Conservation (phyloP, 2,888 invertebrate species). For the Onchidella celtica region DNA sequence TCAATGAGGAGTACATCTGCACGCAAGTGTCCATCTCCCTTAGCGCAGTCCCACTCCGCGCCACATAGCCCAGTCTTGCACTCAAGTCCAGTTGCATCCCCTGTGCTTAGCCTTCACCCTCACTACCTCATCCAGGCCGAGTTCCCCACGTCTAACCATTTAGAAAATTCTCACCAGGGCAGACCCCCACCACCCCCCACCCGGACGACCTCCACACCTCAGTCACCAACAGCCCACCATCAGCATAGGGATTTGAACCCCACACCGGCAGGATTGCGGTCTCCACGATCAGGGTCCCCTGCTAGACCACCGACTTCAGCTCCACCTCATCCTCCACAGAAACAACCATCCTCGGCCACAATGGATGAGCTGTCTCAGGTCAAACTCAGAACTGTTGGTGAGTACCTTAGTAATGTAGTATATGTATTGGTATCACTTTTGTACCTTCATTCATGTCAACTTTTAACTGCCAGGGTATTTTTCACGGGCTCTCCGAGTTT, state of each 20-base stretch:
- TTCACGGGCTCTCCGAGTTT: too few relatives aligned
- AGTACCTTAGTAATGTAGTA: too few relatives aligned
- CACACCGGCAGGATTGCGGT: background rate
- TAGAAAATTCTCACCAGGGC: too few relatives aligned
- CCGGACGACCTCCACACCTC: background rate
- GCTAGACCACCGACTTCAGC: background rate
- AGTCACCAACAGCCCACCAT: background rate
- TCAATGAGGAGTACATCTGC: too few relatives aligned
- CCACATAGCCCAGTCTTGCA: too few relatives aligned
- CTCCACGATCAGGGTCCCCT: slow-evolving; percentile 31
- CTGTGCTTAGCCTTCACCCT: too few relatives aligned
- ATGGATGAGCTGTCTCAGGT: slow-evolving; percentile 14
- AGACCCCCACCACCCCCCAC: slow-evolving; percentile 19
- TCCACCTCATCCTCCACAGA: background rate
- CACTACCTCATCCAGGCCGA: too few relatives aligned
- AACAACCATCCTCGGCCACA: slow-evolving; percentile 11
- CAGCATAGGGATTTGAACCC: background rate
- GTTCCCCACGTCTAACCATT: too few relatives aligned
- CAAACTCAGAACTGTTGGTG: slow-evolving; percentile 24
- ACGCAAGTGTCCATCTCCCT: background rate
- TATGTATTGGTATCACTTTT: background rate
- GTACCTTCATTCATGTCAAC: background rate
- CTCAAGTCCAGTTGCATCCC: too few relatives aligned
- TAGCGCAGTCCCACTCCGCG: too few relatives aligned
- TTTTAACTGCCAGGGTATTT: too few relatives aligned